Evolutionary conservation across 2,888 invertebrate genomes (phyloP).

Genomic region (Stenolophus ochropezus): DNA sequence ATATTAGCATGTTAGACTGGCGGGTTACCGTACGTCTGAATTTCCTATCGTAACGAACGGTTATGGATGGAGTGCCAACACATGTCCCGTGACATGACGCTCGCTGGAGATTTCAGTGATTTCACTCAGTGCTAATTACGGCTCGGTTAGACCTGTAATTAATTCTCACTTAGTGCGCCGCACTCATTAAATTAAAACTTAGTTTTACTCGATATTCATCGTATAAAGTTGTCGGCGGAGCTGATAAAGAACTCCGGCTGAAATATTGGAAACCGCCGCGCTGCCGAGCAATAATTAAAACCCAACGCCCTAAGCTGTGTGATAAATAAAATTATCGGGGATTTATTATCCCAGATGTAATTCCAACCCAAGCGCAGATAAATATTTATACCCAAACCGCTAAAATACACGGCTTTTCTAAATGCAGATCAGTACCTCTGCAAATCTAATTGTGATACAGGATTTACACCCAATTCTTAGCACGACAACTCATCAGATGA

Average conservation of each 20-base stretch:
- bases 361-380: not conserved
- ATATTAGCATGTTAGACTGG: no score
- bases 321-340: slow-evolving; percentile 41
- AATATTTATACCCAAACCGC: slow-evolving; percentile 8
- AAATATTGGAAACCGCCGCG: slow-evolving; percentile 37
- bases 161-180: slow-evolving; percentile 42
- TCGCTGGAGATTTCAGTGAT: slow-evolving; percentile 1
- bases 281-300: slow-evolving; percentile 23
- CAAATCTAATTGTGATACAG: not conserved
- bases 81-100: slow-evolving; percentile 13
- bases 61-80: slow-evolving; percentile 1
- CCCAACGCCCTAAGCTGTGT: not conserved
- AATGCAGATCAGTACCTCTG: not conserved
- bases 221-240: slow-evolving; percentile 20
- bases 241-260: slow-evolving; percentile 40
- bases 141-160: slow-evolving; percentile 44
- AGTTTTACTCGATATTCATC: slow-evolving; percentile 47
- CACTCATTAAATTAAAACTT: slow-evolving; percentile 54
- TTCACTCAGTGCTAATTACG: slow-evolving; percentile 33
- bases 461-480: no score
- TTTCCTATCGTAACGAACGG: not conserved
- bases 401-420: not conserved
- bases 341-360: slow-evolving; percentile 12
- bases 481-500: no score
- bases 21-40: not conserved